These are phyloP conservation scores for Idaea biselata DNA, from an alignment of 2,888 invertebrate species.

Conservation along the genomic window DNA sequence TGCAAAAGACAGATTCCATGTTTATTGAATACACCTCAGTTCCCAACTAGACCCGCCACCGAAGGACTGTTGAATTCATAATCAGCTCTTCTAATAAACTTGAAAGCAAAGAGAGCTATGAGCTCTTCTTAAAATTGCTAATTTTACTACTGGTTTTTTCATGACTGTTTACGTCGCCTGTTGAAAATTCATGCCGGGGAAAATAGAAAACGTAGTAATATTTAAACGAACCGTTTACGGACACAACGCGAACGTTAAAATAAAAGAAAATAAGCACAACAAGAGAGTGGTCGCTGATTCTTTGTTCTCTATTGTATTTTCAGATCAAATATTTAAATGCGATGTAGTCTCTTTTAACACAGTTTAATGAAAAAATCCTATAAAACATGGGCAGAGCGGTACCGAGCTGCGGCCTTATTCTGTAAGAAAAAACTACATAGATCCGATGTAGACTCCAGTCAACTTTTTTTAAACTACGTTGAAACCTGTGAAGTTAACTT, in stretches of 20 bases:
- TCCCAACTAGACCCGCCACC: neutral
- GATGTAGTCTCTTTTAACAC: constrained; percentile 14
- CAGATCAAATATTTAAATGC: constrained; percentile 16
- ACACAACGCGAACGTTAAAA: constrained; percentile 9
- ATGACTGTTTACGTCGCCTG: neutral
- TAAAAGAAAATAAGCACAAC: constrained; percentile 11
- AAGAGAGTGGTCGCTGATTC: constrained; percentile 7
- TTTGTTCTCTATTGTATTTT: neutral
- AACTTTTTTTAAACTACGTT: too few species aligned
- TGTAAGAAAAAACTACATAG: too few species aligned
- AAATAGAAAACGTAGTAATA: constrained; percentile 8
- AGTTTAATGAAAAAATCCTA: constrained; percentile 15
- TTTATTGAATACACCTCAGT: neutral
- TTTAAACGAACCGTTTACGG: constrained; percentile 5
- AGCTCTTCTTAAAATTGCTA: neutral
- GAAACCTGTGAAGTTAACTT: too few species aligned
- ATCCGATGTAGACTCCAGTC: too few species aligned
- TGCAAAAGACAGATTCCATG: neutral
- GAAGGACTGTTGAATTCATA: neutral
- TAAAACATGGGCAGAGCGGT: constrained; percentile 15
- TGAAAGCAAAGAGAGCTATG: neutral
- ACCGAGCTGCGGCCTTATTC: too few species aligned
- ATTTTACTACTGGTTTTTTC: neutral
- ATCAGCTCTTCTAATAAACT: neutral
- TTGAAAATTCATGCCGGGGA: constrained; percentile 1